Base-by-base conservation (phyloP, 2,797 vertebrate genomes). In the Eulemur albifrons region DNA sequence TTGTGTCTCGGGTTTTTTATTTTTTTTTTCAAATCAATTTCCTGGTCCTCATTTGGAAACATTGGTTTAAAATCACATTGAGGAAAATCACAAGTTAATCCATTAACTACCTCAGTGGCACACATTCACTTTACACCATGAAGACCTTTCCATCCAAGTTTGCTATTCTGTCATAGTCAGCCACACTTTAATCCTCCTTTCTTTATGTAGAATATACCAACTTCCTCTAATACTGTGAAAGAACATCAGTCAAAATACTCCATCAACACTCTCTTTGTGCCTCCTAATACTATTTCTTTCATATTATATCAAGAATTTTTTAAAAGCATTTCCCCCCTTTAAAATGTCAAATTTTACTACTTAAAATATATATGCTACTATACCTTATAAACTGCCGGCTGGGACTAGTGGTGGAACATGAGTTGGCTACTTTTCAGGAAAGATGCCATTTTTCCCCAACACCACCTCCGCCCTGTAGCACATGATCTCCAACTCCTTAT, bases 261-360 rank as follows among this genome's bases (percentile, higher is more conserved):
- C 13, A 54, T 92, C 70, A 93, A 90, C 25, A 70, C 20, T 69
- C 52, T 85, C 63, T 80, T 83, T 93, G 63, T 96, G 54, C 12
- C 8, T 76, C 17, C 57, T 25, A 61, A 30, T 48, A 70, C 2
- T 83, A 80, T 75, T 81, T 92, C n/a, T 92, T 91, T 86, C 52
- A 54, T 54, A 54, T 69, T 88, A 72, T 88, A 92, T 95, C 54
- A 94, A 94, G 43, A 59, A 87, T 50, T 90, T 88, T 67, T 94
- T 69, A 86, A 94, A 81, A 75, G 10, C 45, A 77, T 81, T 52
- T 90, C 73, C 9, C 3, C 61, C 21, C 27, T 96, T 94, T 93
- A 87, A 96, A 94, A 90, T 92, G 76, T 43, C 79, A 94, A 73
- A 35, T 84, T 94, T 96, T 93, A 79, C 50, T 92, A 18, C 61